phyloP scores from a whole-genome alignment of 2,797 vertebrate genomes.

The Lagocephalus sceleratus region DNA sequence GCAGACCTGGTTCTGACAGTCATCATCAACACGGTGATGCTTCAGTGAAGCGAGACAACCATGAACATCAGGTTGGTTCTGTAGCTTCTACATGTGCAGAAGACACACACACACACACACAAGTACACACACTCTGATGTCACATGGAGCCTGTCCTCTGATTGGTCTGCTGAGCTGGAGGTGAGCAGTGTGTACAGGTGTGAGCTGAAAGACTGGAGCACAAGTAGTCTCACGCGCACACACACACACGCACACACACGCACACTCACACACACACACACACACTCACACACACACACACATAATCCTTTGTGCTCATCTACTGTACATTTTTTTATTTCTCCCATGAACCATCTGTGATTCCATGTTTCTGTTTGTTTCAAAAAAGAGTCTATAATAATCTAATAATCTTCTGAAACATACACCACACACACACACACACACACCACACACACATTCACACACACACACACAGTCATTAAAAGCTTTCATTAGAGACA shows the following conservation, averaged over 20 bases:
- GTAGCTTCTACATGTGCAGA: neutral
- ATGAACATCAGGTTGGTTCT: neutral
- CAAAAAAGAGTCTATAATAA: constrained; percentile 5
- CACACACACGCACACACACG: constrained; percentile 13
- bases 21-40: constrained; percentile 10
- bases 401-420: constrained; percentile 14
- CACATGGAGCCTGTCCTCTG: neutral
- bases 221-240: constrained; percentile 3
- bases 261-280: too few species aligned
- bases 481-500: constrained; percentile 37
- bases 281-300: constrained; percentile 8
- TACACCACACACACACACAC: constrained; percentile 16
- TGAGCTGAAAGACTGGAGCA: neutral
- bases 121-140: neutral
- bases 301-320: too few species aligned
- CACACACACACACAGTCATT: constrained; percentile 22
- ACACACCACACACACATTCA: constrained; percentile 3
- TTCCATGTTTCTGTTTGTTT: neutral
- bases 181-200: too few species aligned
- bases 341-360: constrained; percentile 3
- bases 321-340: too few species aligned
- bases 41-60: constrained; percentile 26
- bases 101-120: too few species aligned
- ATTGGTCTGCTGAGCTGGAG: constrained; percentile 3
- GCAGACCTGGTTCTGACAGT: constrained; percentile 32